These are phyloP conservation scores for Acanthosepion lycidas DNA, from an alignment of 2,888 invertebrate species.

Conservation along the genomic window DNA sequence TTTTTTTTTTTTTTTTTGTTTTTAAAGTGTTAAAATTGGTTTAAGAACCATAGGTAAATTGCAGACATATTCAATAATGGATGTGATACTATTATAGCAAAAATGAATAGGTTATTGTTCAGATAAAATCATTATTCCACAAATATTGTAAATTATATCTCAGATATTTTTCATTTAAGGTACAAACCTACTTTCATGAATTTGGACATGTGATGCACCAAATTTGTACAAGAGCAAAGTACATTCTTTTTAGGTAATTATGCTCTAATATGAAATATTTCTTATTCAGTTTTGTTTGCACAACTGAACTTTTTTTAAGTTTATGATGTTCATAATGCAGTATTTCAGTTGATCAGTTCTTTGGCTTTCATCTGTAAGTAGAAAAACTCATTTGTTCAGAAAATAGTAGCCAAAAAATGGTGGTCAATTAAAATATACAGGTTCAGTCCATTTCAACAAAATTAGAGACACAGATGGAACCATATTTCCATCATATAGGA, in stretches of 20 bases:
- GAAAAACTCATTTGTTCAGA: neutral
- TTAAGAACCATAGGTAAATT: no score
- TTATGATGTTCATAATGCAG: neutral
- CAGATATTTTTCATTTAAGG: constrained; percentile 62
- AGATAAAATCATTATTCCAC: neutral
- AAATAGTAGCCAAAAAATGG: neutral
- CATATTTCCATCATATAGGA: no score
- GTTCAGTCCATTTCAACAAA: no score
- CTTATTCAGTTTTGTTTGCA: neutral
- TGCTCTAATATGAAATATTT: neutral
- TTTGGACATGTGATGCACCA: constrained; percentile 78
- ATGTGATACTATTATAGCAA: no score
- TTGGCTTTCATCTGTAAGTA: neutral
- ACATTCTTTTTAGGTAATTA: constrained; percentile 73
- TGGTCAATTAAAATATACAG: no score
- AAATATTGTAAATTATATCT: neutral
- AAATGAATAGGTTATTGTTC: neutral
- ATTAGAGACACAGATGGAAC: no score
- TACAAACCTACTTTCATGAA: constrained; percentile 78
- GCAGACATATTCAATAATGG: no score
- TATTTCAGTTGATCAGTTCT: neutral
- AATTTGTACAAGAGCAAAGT: constrained; percentile 75
- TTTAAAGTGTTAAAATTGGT: no score
- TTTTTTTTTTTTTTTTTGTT: no score
- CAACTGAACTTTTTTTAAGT: neutral